phyloP scores from a whole-genome alignment of 1,140 invertebrate genomes.

The Heliconius congener region DNA sequence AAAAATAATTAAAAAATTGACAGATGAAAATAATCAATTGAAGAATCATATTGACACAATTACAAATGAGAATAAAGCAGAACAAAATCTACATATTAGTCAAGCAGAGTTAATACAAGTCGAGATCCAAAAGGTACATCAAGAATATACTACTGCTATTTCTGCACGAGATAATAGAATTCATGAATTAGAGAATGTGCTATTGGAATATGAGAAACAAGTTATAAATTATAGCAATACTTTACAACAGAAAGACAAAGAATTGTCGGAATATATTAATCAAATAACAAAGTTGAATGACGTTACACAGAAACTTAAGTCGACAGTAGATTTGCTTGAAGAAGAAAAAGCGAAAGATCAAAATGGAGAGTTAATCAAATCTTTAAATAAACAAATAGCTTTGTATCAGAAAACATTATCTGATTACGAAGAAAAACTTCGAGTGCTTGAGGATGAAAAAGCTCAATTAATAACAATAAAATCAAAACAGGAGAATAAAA shows the following conservation, averaged over 20 bases:
- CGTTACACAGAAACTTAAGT: constrained; percentile 74
- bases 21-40: constrained; percentile 64
- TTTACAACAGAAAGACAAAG: constrained; percentile 77
- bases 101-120: constrained; percentile 52
- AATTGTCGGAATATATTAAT: constrained; percentile 74
- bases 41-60: constrained; percentile 67
- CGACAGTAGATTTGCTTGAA: constrained; percentile 76
- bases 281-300: constrained; percentile 80
- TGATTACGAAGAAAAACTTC: constrained; percentile 74
- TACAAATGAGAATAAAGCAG: constrained; percentile 58
- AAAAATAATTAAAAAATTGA: constrained; percentile 57
- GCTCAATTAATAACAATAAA: constrained; percentile 57
- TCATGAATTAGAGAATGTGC: constrained; percentile 65
- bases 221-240: constrained; percentile 63
- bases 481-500: constrained; percentile 60
- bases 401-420: constrained; percentile 73
- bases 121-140: constrained; percentile 67
- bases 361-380: constrained; percentile 68
- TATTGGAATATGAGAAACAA: constrained; percentile 74
- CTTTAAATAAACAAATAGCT: constrained; percentile 75
- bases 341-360: constrained; percentile 75
- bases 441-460: constrained; percentile 67
- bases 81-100: constrained; percentile 51
- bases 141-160: constrained; percentile 60
- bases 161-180: constrained; percentile 61